Base-by-base conservation (phyloP, 2,113 vertebrate species). In the Mobula hypostoma region DNA sequence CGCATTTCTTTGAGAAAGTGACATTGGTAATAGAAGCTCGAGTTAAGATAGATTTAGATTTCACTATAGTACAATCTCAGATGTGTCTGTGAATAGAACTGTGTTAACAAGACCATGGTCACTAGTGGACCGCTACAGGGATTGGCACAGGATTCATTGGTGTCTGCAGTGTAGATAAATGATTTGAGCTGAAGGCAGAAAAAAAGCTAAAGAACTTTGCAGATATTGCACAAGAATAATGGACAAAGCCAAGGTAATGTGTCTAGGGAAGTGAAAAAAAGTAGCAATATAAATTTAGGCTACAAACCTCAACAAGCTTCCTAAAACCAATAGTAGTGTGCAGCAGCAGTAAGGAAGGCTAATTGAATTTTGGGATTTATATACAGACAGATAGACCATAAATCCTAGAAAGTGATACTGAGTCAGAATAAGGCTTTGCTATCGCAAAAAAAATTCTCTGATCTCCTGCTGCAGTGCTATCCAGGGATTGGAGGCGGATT, bases 1-100 rank as follows among this genome's bases (percentile, higher is more conserved):
- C 14, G 29, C 29, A n/a, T 14, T 63, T 88, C 56, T 88, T 88
- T 88, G 83, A 88, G 83, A n/a, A 88, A 88, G 83, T 88, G 83
- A 29, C 27, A 88, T 63, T 17, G 83, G 5, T 58, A 88, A 29
- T 17, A 1, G 4, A 87, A 88, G 61, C 27, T 7, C 27, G n/a
- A 56, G 12, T n/a, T 27, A 58, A n/a, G 76, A 77, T 77, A 77
- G 76, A 77, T 70, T 70, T 17, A 70, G 68, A 70, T 70, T 15
- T 70, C 68, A 70, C 68, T 70, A 7, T 15, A 7, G 11, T 17
- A 70, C 9, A 87, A n/a, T 87, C 56, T n/a, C 56, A 61, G 83
- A 29, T 29, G 29, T 9, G 29, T 11, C 83, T 63, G 58, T 1
- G 40, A 83, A 83, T 56, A 17, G 15, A 82, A 63, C 29, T 15